phyloP scores from a whole-genome alignment of 2,888 invertebrate genomes.

The Parnassius orleans region DNA sequence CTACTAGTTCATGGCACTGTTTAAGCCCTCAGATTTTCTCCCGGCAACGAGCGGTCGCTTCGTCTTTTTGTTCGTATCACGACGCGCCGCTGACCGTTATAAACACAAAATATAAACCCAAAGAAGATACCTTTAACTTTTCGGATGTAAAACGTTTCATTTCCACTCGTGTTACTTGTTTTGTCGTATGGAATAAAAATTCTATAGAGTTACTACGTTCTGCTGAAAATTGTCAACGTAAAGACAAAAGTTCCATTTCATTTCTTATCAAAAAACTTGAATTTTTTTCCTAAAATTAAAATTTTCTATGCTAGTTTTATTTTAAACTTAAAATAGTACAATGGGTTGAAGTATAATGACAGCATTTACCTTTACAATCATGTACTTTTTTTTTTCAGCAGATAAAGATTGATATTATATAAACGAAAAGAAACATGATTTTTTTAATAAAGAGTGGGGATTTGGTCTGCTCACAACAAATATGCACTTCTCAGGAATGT shows the following conservation, averaged over 20 bases:
- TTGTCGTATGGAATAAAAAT: constrained; percentile 56
- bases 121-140: constrained; percentile 79
- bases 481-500: too few relatives aligned
- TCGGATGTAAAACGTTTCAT: constrained; percentile 74
- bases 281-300: not conserved
- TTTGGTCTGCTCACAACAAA: too few relatives aligned
- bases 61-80: constrained; percentile 71
- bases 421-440: too few relatives aligned
- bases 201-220: constrained; percentile 44
- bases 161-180: constrained; percentile 61
- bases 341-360: too few relatives aligned
- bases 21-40: constrained; percentile 81
- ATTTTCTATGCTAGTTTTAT: not conserved
- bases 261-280: constrained; percentile 7
- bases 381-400: too few relatives aligned
- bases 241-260: constrained; percentile 28
- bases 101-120: constrained; percentile 79
- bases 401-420: too few relatives aligned
- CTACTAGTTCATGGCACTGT: constrained; percentile 79
- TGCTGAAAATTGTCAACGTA: constrained; percentile 38
- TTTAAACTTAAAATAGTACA: too few relatives aligned
- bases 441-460: too few relatives aligned
- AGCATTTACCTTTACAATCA: too few relatives aligned
- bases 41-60: constrained; percentile 65
- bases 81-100: constrained; percentile 74